A percentile compares a stretch with the other conserved stretches of the same genome.
These are phyloP conservation scores for Heliconius eleuchia DNA, from an alignment of 1,140 invertebrate genomes.

Conservation along the genomic window DNA sequence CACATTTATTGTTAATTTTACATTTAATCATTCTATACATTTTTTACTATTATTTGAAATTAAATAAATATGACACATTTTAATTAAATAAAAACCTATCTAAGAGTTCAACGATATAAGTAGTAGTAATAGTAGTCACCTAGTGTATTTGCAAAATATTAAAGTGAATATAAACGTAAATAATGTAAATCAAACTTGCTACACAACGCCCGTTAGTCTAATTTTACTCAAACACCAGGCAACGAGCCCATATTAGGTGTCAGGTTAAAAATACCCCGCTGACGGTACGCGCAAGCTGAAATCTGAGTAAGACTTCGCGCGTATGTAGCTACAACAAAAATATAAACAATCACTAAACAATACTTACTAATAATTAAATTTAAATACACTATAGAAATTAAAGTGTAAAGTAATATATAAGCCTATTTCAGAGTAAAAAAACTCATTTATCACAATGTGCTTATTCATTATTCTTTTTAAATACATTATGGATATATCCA, in stretches of 20 bases:
- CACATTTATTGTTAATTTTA: too few species aligned
- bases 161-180: background rate
- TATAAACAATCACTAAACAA: background rate
- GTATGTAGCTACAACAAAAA: background rate
- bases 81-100: too few species aligned
- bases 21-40: too few species aligned
- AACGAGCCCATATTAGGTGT: slow-evolving; percentile 77
- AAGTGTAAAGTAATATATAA: background rate
- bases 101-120: too few species aligned
- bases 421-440: too few species aligned
- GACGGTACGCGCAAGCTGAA: slow-evolving; percentile 47
- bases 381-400: background rate
- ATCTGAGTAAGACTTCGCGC: slow-evolving; percentile 14
- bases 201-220: slow-evolving; percentile 47
- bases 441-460: too few species aligned
- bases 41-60: too few species aligned
- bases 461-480: too few species aligned
- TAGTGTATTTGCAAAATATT: background rate
- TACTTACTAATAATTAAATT: background rate
- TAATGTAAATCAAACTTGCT: background rate
- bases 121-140: too few species aligned
- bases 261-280: slow-evolving; percentile 67
- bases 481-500: too few species aligned
- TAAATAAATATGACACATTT: too few species aligned
- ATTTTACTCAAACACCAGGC: slow-evolving; percentile 74